Base-by-base conservation (phyloP, 2,113 vertebrate species). In the Blennius ocellaris region DNA sequence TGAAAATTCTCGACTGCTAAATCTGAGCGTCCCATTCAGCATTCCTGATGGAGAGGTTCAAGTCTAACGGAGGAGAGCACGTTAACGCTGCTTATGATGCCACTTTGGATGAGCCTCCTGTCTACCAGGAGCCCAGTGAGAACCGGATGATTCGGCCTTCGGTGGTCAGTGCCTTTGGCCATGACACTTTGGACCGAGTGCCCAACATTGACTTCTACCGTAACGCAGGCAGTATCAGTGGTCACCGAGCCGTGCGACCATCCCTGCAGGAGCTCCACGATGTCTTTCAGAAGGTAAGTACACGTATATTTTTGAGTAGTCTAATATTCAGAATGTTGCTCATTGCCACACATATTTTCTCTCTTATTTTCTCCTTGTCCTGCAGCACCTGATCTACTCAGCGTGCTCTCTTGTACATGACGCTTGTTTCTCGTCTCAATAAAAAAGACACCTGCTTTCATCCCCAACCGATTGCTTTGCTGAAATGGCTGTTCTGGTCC, bases 181-280 rank as follows among this genome's bases (percentile, higher is more conserved):
- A 98, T 75, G 95, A 97, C 82, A 99, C 98, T 2, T 43, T 98
- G 90, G 98, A 99, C 60, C 95, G 95, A 0, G 92, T 97, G 76
- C 98, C 98, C 44, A 95, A 95, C 85, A 96, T 98, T 7, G 95
- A 98, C 89, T 99, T 97, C 90, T 99, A 99, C 14, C 95, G 97
- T 47, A 99, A 99, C 45, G 94, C 95, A 0, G 96, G 96, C 85
- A 99, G 97, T 0, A 0, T 98, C 81, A 98, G 97, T 3, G 98
- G 98, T n/a, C 93, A 92, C 74, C 94, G 97, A 65, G 85, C 94
- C 48, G 93, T 83, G 76, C 89, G 98, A 56, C 98, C 98, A 6
- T 97, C 97, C 17, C 93, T 99, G 85, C 95, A 96, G 79, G 97
- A 99, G 79, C 97, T 99, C 45, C 98, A 99, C 0, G 94, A 98